Evolutionary conservation across 2,113 vertebrate species (phyloP), one percentile per base, ranked within the genome.

Genomic region (Brachionichthys hirsutus): DNA sequence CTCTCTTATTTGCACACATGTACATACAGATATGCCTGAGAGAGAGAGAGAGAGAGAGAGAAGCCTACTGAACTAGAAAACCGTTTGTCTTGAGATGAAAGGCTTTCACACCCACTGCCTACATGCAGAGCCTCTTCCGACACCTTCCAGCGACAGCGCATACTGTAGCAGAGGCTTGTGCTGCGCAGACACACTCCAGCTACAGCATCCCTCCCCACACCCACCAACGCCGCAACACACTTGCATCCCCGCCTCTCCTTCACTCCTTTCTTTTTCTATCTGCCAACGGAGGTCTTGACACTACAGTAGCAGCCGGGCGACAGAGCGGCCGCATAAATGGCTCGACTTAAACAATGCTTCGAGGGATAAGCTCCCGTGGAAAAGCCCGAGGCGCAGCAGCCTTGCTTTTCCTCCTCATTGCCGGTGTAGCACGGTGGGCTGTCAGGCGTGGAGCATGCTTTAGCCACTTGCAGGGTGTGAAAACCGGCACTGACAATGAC

Each of bases 51-150:
- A 50, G 49, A 46, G 66, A 56, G 52, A 79, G 73, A 75, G 70
- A 85, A 91, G 72, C 85, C 80, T 75, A 57, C 72, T 84, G 77
- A 91, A 87, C 77, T 82, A 73, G 84, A 86, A 88, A 89, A 89
- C 73, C 89, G 40, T 89, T 88, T 85, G 81, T 92, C 83, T 91
- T 67, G 74, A 91, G 88, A 92, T 89, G 83, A 92, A 90, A 90
- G 89, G 82, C 10, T 87, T 91, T 91, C 88, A 90, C 89, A 88
- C 88, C 86, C 87, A 77, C 88, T 87, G 87, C 90, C 90, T 89
- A 88, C 90, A 88, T 88, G 83, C 83, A 79, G 75, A 90, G 85
- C 73, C 70, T 76, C 85, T 86, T 79, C 87, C 85, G 84, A 90
- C 89, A 90, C 88, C 88, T 90, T 89, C 81, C 87, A 77, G 87